phyloP scores from a whole-genome alignment of 2,113 vertebrate species.

The Erythrocercus mccallii region DNA sequence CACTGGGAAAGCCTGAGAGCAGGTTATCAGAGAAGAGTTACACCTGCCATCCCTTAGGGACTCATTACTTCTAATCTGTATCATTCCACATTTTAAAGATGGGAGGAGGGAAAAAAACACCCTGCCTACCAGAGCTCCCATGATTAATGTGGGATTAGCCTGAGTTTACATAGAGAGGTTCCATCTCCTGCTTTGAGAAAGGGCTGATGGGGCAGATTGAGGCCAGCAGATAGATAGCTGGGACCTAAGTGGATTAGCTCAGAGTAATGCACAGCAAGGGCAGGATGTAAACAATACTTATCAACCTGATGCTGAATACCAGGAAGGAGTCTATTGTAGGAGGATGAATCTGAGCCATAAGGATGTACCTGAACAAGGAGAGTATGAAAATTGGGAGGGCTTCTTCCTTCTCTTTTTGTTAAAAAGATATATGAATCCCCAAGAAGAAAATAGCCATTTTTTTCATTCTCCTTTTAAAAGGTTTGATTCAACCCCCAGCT shows the following conservation, averaged over 20 bases:
- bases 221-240: conserved; percentile 20
- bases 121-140: not conserved
- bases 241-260: not conserved
- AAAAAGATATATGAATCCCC: not conserved
- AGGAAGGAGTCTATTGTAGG: not conserved
- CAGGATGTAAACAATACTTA: conserved; percentile 9
- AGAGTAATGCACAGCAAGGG: not conserved
- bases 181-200: conserved; percentile 14
- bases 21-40: not conserved
- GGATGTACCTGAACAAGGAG: conserved; percentile 15
- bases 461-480: conserved; percentile 11
- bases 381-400: not conserved
- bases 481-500: accelerated
- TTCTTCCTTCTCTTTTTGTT: not conserved
- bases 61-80: conserved; percentile 4
- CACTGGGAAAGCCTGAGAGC: not conserved
- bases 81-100: not conserved
- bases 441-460: not conserved
- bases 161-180: not conserved
- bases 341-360: not conserved
- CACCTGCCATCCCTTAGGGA: not conserved
- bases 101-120: not conserved
- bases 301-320: not conserved
- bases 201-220: conserved; percentile 13
- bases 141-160: conserved; percentile 34